phyloP scores from a whole-genome alignment of 2,888 invertebrate genomes.

The Polietes domitor region DNA sequence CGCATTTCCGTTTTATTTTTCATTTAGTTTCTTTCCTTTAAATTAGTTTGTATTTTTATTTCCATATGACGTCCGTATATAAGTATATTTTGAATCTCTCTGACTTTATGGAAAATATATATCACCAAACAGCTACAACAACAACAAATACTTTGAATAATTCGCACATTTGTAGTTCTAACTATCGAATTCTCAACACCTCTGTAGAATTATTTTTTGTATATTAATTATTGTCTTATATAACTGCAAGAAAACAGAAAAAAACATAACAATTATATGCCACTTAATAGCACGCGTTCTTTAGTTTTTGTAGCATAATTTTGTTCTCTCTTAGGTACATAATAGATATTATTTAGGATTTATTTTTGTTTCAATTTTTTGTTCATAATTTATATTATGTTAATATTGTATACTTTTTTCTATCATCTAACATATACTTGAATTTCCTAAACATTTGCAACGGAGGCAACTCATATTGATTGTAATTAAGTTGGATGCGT shows the following conservation, averaged over 20 bases:
- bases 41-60: background rate
- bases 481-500: conserved; percentile 17
- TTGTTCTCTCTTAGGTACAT: conserved; percentile 14
- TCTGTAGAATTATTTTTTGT: conserved; percentile 54
- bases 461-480: conserved; percentile 36
- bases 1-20: background rate
- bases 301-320: conserved; percentile 52
- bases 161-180: conserved; percentile 65
- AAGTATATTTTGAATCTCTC: conserved; percentile 33
- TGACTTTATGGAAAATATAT: conserved; percentile 16
- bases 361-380: conserved; percentile 24
- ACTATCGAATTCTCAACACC: conserved; percentile 53
- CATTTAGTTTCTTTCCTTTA: background rate
- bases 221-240: conserved; percentile 14
- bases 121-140: background rate
- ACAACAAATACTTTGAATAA: conserved; percentile 36
- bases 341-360: conserved; percentile 37
- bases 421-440: background rate
- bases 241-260: background rate
- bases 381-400: conserved; percentile 42
- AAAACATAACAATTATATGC: no score
- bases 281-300: conserved; percentile 10
- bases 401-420: conserved; percentile 12
- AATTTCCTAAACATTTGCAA: conserved; percentile 34
- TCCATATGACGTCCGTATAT: background rate